Percentiles rank a stretch among this genome's conserved stretches.
Conservation (phyloP, 2,797 vertebrate species). For the Cyprinella venusta region DNA sequence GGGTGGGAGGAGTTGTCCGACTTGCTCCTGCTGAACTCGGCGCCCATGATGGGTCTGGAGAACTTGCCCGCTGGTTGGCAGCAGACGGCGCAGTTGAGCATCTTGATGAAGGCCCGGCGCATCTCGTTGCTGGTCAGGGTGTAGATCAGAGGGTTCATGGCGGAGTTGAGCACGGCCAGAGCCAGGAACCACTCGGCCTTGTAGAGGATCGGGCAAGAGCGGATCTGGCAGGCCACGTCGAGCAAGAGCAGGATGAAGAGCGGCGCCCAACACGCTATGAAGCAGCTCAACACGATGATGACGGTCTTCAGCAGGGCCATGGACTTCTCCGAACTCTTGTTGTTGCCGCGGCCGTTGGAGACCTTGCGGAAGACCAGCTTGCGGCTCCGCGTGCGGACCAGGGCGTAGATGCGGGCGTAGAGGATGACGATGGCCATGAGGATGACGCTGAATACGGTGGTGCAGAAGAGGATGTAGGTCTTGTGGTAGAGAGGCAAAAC, state of each 20-base stretch:
- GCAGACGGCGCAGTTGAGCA: slow-evolving; percentile 85
- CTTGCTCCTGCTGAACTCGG: slow-evolving; percentile 95
- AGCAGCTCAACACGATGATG: slow-evolving; percentile 94
- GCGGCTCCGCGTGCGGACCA: slow-evolving; percentile 92
- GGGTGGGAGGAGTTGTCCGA: slow-evolving; percentile 97
- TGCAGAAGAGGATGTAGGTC: slow-evolving; percentile 98
- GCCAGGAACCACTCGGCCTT: slow-evolving; percentile 95
- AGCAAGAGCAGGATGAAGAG: slow-evolving; percentile 94
- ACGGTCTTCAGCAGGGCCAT: slow-evolving; percentile 96
- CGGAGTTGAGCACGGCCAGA: slow-evolving; percentile 94
- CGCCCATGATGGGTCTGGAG: slow-evolving; percentile 86
- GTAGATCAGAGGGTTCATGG: slow-evolving; percentile 97
- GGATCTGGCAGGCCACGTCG: slow-evolving; percentile 91
- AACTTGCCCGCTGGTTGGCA: slow-evolving; percentile 79
- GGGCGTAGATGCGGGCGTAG: slow-evolving; percentile 91
- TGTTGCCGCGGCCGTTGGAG: slow-evolving; percentile 83
- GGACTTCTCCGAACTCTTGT: slow-evolving; percentile 93
- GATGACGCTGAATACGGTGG: slow-evolving; percentile 91
- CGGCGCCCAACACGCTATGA: slow-evolving; percentile 96
- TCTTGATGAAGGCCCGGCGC: slow-evolving; percentile 91
- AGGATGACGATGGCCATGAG: slow-evolving; percentile 92
- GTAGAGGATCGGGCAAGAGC: slow-evolving; percentile 86
- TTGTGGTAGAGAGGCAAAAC: slow-evolving; percentile 97
- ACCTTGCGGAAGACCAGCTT: slow-evolving; percentile 92
- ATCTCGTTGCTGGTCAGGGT: slow-evolving; percentile 98